These are phyloP conservation scores for Acanthochromis polyacanthus DNA, from an alignment of 2,113 vertebrate species.

Conservation along the genomic window DNA sequence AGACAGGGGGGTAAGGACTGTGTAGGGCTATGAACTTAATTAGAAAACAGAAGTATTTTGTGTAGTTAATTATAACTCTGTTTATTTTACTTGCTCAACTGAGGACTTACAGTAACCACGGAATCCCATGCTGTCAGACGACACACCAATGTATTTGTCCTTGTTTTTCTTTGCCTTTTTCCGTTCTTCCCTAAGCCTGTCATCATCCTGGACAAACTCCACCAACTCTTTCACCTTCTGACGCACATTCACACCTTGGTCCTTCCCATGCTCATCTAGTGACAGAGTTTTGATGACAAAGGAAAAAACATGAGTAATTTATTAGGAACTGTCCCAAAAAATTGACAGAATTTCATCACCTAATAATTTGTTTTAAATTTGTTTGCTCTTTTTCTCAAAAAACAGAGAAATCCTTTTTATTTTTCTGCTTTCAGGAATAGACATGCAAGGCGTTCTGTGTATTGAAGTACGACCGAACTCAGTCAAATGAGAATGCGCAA, in stretches of 20 bases:
- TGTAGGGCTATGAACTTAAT: not conserved
- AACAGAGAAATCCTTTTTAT: too few relatives aligned
- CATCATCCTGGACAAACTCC: slow-evolving; percentile 97
- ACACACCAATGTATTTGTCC: slow-evolving; percentile 98
- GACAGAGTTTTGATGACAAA: not conserved
- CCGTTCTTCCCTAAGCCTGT: slow-evolving; percentile 94
- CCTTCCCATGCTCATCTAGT: slow-evolving; percentile 96
- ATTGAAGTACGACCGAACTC: too few relatives aligned
- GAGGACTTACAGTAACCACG: slow-evolving; percentile 89
- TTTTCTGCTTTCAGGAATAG: too few relatives aligned
- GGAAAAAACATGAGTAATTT: not conserved
- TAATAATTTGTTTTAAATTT: too few relatives aligned
- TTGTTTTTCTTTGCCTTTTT: slow-evolving; percentile 99
- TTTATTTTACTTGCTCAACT: not conserved
- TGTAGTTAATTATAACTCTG: not conserved
- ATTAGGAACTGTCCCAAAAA: not conserved
- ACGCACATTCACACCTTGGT: slow-evolving; percentile 98
- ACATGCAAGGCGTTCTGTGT: too few relatives aligned
- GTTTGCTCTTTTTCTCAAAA: too few relatives aligned
- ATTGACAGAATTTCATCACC: too few relatives aligned
- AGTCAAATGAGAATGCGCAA: too few relatives aligned
- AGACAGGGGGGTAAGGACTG: not conserved
- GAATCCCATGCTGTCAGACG: slow-evolving; percentile 93
- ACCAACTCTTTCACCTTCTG: slow-evolving; percentile 98
- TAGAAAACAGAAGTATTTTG: not conserved